Percentiles rank a stretch among this genome's conserved stretches.
Conservation (phyloP, 1,140 invertebrate species). For the Ceratina australensis region DNA sequence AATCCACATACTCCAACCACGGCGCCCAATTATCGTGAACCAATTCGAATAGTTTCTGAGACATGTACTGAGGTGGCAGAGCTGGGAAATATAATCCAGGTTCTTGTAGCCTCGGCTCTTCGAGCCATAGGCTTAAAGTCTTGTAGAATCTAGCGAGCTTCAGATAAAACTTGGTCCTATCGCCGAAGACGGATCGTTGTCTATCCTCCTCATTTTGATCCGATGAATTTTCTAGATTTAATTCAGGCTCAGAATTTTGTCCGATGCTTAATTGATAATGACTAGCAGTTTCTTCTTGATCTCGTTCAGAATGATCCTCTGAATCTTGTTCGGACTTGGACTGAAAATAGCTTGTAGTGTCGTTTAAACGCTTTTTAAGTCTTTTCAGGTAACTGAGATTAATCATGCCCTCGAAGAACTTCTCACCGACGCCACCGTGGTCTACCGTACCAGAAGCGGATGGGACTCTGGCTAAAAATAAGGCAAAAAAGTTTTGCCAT, state of each 20-base stretch:
- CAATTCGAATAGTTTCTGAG: constrained; percentile 79
- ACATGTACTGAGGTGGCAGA: constrained; percentile 86
- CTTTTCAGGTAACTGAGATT: constrained; percentile 86
- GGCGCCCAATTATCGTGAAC: constrained; percentile 82
- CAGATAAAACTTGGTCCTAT: too few relatives aligned
- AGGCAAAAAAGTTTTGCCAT: constrained; percentile 90
- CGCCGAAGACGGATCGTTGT: neutral
- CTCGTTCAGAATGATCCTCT: constrained; percentile 54
- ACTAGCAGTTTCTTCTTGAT: constrained; percentile 81
- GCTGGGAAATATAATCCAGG: constrained; percentile 85
- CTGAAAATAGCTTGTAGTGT: constrained; percentile 83
- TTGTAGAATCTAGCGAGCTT: constrained; percentile 80
- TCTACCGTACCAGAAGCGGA: constrained; percentile 75
- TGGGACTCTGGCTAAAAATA: constrained; percentile 85
- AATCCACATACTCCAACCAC: constrained; percentile 86
- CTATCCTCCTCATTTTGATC: neutral
- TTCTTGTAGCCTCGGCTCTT: constrained; percentile 88
- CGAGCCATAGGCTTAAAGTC: constrained; percentile 88
- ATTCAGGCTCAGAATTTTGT: constrained; percentile 51
- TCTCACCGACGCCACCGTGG: constrained; percentile 84
- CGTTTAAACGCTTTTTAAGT: constrained; percentile 85
- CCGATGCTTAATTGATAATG: constrained; percentile 80
- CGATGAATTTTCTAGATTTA: neutral
- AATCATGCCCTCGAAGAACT: constrained; percentile 88
- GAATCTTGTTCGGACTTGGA: constrained; percentile 71